Conservation (phyloP, 2,113 vertebrate genomes). For the Pseudolaguvia tuberculata region DNA sequence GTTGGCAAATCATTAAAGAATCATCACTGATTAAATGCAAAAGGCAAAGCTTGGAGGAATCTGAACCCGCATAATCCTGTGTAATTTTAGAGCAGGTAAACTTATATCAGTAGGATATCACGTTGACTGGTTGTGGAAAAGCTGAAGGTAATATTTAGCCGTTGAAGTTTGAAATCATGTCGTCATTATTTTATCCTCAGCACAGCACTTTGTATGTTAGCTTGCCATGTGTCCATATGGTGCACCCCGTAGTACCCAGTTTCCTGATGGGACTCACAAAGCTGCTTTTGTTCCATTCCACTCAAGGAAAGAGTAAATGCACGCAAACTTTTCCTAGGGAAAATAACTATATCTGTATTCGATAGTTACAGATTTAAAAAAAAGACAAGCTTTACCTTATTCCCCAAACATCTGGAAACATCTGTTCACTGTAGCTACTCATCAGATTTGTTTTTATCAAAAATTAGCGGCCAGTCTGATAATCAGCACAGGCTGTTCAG, state of each 20-base stretch:
- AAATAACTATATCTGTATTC: conserved; percentile 57
- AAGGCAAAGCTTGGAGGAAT: neutral
- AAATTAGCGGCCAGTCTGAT: conserved; percentile 50
- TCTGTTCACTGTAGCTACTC: conserved; percentile 50
- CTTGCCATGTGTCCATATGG: conserved; percentile 55
- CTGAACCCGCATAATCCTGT: conserved; percentile 8
- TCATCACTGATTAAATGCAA: conserved; percentile 13
- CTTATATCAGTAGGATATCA: conserved; percentile 14
- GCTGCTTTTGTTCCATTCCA: conserved; percentile 65
- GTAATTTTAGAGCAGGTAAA: conserved; percentile 10
- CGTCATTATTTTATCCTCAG: conserved; percentile 51
- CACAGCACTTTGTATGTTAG: conserved; percentile 51
- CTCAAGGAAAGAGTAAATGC: conserved; percentile 58
- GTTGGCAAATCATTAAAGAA: conserved; percentile 26
- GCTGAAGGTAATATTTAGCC: conserved; percentile 54
- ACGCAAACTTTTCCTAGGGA: conserved; percentile 55
- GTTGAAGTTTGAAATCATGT: conserved; percentile 53
- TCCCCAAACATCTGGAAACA: conserved; percentile 63
- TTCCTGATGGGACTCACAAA: conserved; percentile 57
- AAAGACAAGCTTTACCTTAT: conserved; percentile 40
- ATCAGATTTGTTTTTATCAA: conserved; percentile 41
- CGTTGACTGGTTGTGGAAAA: conserved; percentile 10
- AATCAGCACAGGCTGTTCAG: conserved; percentile 53
- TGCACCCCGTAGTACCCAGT: conserved; percentile 37
- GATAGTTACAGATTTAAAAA: conserved; percentile 23